phyloP scores from a whole-genome alignment of 1,140 invertebrate species.

The Episyrphus balteatus region DNA sequence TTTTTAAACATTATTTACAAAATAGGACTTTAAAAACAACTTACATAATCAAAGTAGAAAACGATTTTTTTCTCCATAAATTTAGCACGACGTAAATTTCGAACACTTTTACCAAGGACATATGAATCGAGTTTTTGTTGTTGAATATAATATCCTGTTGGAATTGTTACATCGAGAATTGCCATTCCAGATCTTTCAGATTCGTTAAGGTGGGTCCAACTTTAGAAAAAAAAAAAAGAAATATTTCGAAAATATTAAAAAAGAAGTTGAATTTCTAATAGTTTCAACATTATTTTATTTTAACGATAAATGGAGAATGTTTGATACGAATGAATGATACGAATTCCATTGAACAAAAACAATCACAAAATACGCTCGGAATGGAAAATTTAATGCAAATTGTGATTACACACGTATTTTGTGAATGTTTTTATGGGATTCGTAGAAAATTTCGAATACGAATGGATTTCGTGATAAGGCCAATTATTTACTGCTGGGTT shows the following conservation, averaged over 20 bases:
- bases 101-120: slow-evolving; percentile 58
- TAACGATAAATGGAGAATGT: too few species aligned
- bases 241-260: neutral
- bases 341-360: too few species aligned
- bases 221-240: slow-evolving; percentile 28
- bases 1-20: neutral
- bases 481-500: too few species aligned
- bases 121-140: slow-evolving; percentile 81
- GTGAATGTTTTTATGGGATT: too few species aligned
- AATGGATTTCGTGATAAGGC: too few species aligned
- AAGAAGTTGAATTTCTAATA: too few species aligned
- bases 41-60: slow-evolving; percentile 93
- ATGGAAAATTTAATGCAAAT: too few species aligned
- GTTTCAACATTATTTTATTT: too few species aligned
- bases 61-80: slow-evolving; percentile 68
- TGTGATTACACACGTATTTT: too few species aligned
- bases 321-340: too few species aligned
- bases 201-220: slow-evolving; percentile 69
- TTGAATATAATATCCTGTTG: slow-evolving; percentile 88
- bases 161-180: slow-evolving; percentile 81
- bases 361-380: too few species aligned
- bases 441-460: too few species aligned
- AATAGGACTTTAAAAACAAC: slow-evolving; percentile 20
- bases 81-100: slow-evolving; percentile 73
- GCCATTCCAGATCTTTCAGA: slow-evolving; percentile 79